Conservation (phyloP, 2,888 invertebrate genomes). For the Aproaerema taeniolella region DNA sequence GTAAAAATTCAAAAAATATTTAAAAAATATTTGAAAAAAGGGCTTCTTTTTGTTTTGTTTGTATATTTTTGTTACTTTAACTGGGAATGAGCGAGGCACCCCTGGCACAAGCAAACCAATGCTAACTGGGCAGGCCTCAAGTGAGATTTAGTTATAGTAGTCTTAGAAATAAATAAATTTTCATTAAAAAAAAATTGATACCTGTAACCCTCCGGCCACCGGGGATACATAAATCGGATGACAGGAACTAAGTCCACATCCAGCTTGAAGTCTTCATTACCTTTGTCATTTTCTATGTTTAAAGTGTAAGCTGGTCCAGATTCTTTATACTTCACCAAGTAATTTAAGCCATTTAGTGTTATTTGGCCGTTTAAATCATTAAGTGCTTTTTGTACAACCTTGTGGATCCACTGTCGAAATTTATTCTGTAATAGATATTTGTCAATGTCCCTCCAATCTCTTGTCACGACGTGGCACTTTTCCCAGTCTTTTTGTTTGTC, state of each 20-base stretch:
- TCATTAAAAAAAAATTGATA: too few relatives aligned
- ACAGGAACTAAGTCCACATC: conserved; percentile 76
- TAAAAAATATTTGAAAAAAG: too few relatives aligned
- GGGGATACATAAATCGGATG: conserved; percentile 56
- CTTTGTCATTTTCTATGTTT: conserved; percentile 40
- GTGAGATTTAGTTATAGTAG: too few relatives aligned
- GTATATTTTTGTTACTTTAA: too few relatives aligned
- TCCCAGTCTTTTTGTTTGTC: conserved; percentile 55
- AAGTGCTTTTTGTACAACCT: conserved; percentile 58
- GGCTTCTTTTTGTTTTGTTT: too few relatives aligned
- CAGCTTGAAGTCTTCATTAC: conserved; percentile 41
- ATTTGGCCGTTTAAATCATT: conserved; percentile 47
- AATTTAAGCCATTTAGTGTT: conserved; percentile 39
- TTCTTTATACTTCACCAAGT: conserved; percentile 49
- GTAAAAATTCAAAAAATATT: too few relatives aligned
- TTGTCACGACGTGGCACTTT: conserved; percentile 49
- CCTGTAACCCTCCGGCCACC: conserved; percentile 60
- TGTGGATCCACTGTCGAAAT: conserved; percentile 75
- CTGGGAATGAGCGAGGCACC: too few relatives aligned
- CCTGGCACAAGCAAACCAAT: too few relatives aligned
- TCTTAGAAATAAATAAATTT: too few relatives aligned
- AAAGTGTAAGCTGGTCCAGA: conserved; percentile 78
- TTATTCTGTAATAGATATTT: conserved; percentile 65
- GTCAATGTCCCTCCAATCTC: conserved; percentile 58
- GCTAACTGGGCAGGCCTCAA: too few relatives aligned